Evolutionary conservation across 2,113 vertebrate genomes (phyloP), one percentile per base, ranked within the genome.

Genomic region (Crotalus helleri): DNA sequence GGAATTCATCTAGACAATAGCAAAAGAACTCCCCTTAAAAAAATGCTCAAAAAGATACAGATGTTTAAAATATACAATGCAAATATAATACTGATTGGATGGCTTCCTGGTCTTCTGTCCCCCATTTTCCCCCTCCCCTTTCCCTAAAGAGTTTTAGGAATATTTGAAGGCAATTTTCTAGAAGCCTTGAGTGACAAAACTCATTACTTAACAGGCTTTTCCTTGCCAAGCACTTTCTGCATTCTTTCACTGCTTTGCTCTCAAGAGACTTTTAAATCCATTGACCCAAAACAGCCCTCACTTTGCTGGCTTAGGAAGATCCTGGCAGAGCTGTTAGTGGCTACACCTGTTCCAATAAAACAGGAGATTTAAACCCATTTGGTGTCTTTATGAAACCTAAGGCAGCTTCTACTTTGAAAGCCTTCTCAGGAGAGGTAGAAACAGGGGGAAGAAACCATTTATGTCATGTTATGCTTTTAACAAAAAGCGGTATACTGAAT

Each of bases 341-440:
- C 2, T 93, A 96, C 98, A 98, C 98, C 98, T 98, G 98, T 95
- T 97, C 96, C 95, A 95, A 91, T 95, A 96, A 97, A 96, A 93
- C 0, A 46, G 96, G 96, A 96, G 97, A 97, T 95, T 95, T 91
- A 90, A 94, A 96, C 95, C 91, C 95, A 44, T 89, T 93, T 91
- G 96, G 91, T 15, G 92, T 95, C 96, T 93, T 96, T 94, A 94
- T 92, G 92, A 12, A 95, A 95, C 95, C 94, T 33, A 59, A 94
- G 97, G 95, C 94, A 85, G 92, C 92, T 94, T 94, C 95, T 92
- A 90, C 96, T 96, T 93, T 94, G 95, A 97, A 93, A 55, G 0
- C 92, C 95, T 95, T 96, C 97, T 96, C 95, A 92, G 90, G 94
- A 90, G 87, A 92, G 95, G 95, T 92, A 92, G 94, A 89, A 58